Percentiles rank a stretch among this genome's conserved stretches.
Evolutionary conservation across 2,797 vertebrate genomes (phyloP).

Genomic region (Gymnoscopelus braueri): DNA sequence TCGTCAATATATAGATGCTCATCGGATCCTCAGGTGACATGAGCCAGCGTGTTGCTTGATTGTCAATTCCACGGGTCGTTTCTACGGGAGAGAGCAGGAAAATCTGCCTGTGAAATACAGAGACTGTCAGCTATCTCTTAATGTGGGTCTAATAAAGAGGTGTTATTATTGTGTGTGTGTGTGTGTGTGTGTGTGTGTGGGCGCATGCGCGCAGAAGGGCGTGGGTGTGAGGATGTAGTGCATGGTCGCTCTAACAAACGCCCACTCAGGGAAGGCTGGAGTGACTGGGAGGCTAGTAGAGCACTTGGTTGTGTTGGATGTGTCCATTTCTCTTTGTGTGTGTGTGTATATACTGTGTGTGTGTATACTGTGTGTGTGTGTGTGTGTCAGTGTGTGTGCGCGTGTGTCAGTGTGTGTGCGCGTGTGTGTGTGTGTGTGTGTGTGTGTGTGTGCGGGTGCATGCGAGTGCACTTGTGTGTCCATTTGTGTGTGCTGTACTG

Average conservation of each 20-base stretch:
- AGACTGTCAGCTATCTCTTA: constrained; percentile 53
- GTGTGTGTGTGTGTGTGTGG: constrained; percentile 23
- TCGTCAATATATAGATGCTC: constrained; percentile 29
- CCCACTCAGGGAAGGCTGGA: constrained; percentile 81
- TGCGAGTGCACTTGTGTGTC: constrained; percentile 76
- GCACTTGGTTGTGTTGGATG: constrained; percentile 76
- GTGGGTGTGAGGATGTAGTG: constrained; percentile 80
- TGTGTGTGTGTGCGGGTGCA: constrained; percentile 78
- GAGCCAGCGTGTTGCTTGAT: constrained; percentile 18
- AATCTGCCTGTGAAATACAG: constrained; percentile 55
- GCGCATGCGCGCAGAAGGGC: constrained; percentile 64
- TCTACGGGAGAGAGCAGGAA: constrained; percentile 33
- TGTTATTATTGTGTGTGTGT: constrained; percentile 67
- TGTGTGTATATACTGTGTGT: constrained; percentile 38
- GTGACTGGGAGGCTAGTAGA: constrained; percentile 81
- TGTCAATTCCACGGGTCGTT: constrained; percentile 27
- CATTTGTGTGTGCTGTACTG: constrained; percentile 80
- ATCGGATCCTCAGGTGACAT: constrained; percentile 18
- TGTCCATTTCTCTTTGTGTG: constrained; percentile 64
- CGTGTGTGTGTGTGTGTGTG: constrained; percentile 79
- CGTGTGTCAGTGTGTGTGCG: constrained; percentile 70
- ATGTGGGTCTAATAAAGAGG: constrained; percentile 72
- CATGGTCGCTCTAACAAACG: constrained; percentile 80
- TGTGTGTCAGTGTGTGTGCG: constrained; percentile 64
- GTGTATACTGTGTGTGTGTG: constrained; percentile 49